phyloP scores from a whole-genome alignment of 1,140 invertebrate species.

The Drosophila sturtevanti region DNA sequence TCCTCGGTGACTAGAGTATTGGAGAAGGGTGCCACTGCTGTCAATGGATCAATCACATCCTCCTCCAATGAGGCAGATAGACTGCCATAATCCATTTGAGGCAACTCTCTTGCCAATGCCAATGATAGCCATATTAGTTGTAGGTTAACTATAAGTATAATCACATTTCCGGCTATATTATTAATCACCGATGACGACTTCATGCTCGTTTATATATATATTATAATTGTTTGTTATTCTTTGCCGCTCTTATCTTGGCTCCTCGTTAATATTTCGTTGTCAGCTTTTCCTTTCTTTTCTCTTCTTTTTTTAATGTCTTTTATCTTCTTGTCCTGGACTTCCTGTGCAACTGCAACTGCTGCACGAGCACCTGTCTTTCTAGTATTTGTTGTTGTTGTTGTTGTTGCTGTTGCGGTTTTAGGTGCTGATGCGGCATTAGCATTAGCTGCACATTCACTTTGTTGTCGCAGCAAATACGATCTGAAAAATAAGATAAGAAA shows the following conservation, averaged over 20 bases:
- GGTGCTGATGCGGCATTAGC: conserved; percentile 54
- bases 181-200: conserved; percentile 61
- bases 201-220: conserved; percentile 26
- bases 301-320: neutral
- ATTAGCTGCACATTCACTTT: conserved; percentile 67
- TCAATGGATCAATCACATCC: conserved; percentile 52
- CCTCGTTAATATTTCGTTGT: conserved; percentile 58
- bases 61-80: conserved; percentile 66
- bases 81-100: conserved; percentile 63
- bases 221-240: conserved; percentile 9
- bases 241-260: conserved; percentile 41
- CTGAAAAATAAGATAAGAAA: conserved; percentile 70
- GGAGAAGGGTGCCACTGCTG: conserved; percentile 50
- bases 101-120: conserved; percentile 44
- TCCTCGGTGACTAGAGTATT: conserved; percentile 60
- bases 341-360: conserved; percentile 64
- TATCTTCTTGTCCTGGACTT: conserved; percentile 51
- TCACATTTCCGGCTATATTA: conserved; percentile 69
- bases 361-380: conserved; percentile 27
- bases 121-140: conserved; percentile 59
- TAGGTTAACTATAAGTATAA: conserved; percentile 55
- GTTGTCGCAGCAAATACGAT: conserved; percentile 60
- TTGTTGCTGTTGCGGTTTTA: conserved; percentile 31
- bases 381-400: conserved; percentile 6
- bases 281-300: conserved; percentile 28